Conservation (phyloP, 2,888 invertebrate genomes). For the Shargacucullia verbasci region DNA sequence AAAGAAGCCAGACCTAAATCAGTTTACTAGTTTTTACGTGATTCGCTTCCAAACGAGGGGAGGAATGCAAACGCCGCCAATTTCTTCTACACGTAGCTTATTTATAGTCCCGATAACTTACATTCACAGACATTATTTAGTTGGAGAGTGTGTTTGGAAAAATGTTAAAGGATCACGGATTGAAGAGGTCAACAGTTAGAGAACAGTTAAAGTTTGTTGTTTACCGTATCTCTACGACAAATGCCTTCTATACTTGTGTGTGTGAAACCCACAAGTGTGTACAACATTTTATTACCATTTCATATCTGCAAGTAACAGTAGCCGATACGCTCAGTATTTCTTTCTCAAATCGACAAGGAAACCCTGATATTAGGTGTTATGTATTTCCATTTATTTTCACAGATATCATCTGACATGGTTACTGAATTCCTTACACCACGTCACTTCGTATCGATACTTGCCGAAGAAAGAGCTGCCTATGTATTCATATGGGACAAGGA, state of each 20-base stretch:
- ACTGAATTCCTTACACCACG: conserved; percentile 29
- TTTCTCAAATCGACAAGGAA: not conserved
- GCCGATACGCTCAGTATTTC: not conserved
- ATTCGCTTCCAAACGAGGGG: conserved; percentile 18
- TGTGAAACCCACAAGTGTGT: too few relatives aligned
- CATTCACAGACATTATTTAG: conserved; percentile 32
- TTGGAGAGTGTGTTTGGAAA: conserved; percentile 4
- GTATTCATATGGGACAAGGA: conserved; percentile 15
- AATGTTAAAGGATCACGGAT: not conserved
- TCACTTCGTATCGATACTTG: conserved; percentile 20
- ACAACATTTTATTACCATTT: too few relatives aligned
- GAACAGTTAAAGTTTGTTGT: too few relatives aligned
- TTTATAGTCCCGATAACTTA: conserved; percentile 41
- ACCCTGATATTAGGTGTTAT: conserved; percentile 14
- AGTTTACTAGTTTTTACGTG: conserved; percentile 46
- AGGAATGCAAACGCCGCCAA: conserved; percentile 41
- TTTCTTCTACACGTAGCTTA: conserved; percentile 45
- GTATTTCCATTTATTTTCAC: conserved; percentile 28
- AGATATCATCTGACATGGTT: conserved; percentile 39
- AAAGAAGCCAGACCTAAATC: conserved; percentile 40
- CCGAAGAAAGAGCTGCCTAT: conserved; percentile 17
- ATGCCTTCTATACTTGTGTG: too few relatives aligned
- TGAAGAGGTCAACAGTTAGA: not conserved
- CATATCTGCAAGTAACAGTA: too few relatives aligned
- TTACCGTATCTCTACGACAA: too few relatives aligned